Base-by-base conservation (phyloP, 2,113 vertebrate species). In the Salvelinus alpinus region DNA sequence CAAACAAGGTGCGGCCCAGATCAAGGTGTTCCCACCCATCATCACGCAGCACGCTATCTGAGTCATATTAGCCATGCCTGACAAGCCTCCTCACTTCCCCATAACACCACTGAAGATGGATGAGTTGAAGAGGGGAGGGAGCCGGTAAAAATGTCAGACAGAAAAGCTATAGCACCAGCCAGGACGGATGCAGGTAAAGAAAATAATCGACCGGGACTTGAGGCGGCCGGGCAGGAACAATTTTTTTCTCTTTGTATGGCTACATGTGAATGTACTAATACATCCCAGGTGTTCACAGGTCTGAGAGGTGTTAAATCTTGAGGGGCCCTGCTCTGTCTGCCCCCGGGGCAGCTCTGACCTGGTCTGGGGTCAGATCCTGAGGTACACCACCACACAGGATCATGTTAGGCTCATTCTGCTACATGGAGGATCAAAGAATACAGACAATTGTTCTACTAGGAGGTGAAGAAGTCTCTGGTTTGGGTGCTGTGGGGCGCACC, bases 21-120 rank as follows among this genome's bases (percentile, higher is more conserved):
- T 90, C 72, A 88, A 85, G 85, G 88, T 82, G 85, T 81, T 85
- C 82, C 80, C 38, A 1, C 85, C 82, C 85, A 86, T 85, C 74
- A 47, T 81, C 78, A 48, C 76, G 78, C 85, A 80, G 89, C 88
- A 90, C 81, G 81, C 85, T 86, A 87, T 88, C 84, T 86, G 78
- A 85, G 85, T 77, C 78, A 87, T 82, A 87, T 90, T 89, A 88
- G 82, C 90, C 88, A 86, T 78, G 88, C 83, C 81, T 88, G 80
- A 87, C 85, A 79, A 82, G 75, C 79, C 76, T 60, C 54, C 38
- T 67, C 78, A 82, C 74, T 57, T 59, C 70, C 31, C 54, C 82
- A 73, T 64, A 76, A 85, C 79, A 86, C 48, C 73, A 22, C 82
- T 75, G 85, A 83, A 88, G 90, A 89, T 84, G 77, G 76, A 77